phyloP scores from a whole-genome alignment of 2,797 vertebrate genomes.

The Leucoraja ocellata region DNA sequence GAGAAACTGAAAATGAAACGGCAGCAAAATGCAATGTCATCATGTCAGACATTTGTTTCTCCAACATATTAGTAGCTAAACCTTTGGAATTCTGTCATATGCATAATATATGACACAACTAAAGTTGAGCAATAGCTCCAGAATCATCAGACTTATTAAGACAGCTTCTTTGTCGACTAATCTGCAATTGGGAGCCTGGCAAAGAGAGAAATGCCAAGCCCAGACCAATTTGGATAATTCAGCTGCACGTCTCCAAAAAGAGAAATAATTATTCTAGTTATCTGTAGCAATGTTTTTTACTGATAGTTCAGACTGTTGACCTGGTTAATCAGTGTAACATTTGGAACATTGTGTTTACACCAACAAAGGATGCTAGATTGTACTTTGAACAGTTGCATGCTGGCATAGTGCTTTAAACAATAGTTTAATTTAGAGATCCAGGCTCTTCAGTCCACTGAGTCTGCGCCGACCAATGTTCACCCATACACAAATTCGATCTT shows the following conservation, averaged over 20 bases:
- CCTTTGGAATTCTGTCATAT: not conserved
- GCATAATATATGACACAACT: not conserved
- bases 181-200: not conserved
- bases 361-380: not conserved
- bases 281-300: not conserved
- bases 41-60: not conserved
- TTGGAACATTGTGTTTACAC: not conserved
- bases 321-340: not conserved
- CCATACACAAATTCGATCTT: too few relatives aligned
- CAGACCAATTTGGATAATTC: not conserved
- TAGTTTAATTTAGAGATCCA: too few relatives aligned
- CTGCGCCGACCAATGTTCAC: too few relatives aligned
- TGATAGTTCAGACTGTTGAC: not conserved
- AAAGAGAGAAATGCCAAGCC: not conserved
- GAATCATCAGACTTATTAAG: not conserved
- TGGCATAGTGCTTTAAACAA: not conserved
- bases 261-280: not conserved
- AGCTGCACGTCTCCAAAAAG: not conserved
- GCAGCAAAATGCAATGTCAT: not conserved
- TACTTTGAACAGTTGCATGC: constrained; percentile 22
- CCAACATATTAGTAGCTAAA: not conserved
- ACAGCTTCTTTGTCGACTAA: too few relatives aligned
- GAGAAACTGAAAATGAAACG: not conserved
- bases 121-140: not conserved
- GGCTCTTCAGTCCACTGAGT: too few relatives aligned